Evolutionary conservation across 2,888 invertebrate genomes (phyloP), one percentile per base, ranked within the genome.

Genomic region (Schrankia costaestrigalis): DNA sequence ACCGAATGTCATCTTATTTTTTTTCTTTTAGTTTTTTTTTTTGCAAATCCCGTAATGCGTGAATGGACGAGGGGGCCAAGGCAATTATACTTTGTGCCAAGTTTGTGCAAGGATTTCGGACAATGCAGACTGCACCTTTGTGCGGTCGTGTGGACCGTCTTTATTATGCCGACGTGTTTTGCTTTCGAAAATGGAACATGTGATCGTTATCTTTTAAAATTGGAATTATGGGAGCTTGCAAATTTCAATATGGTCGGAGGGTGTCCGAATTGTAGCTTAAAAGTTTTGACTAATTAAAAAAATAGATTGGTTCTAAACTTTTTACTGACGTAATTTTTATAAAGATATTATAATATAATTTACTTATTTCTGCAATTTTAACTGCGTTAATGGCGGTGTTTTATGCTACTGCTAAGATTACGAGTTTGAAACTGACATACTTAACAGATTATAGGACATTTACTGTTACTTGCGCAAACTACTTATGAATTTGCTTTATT

Each of bases 81-180:
- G 84, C 84, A 84, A 86, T 87, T 85, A 82, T 82, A 78, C 79
- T 79, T 78, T 76, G 74, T 67, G 69, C 67, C 60, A 64, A 52
- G 47, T 73, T 69, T 66, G 54, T 49, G 71, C 66, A 66, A 65
- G 64, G 62, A 69, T 62, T 50, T 63, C 41, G 72, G 68, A 81
- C 82, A 84, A 84, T 76, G 55, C 67, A 46, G 44, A 50, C 51
- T 71, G 77, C 79, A 76, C 70, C 78, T 77, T 80, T 68, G 61
- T 65, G 67, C 58, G 71, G 76, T 78, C 75, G 75, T 78, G 76
- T 78, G 79, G 69, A 60, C 47, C 47, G 63, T 71, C 69, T 74
- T 68, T 74, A 66, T 49, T 57, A 43, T 52, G 58, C 63, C 63
- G 67, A 58, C 64, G 41, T 77, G 72, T 78, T 77, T 74, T 74